A percentile compares a stretch with the other conserved stretches of the same genome.
These are phyloP conservation scores for Rhagoletis pomonella DNA, from an alignment of 1,140 invertebrate genomes.

Conservation along the genomic window DNA sequence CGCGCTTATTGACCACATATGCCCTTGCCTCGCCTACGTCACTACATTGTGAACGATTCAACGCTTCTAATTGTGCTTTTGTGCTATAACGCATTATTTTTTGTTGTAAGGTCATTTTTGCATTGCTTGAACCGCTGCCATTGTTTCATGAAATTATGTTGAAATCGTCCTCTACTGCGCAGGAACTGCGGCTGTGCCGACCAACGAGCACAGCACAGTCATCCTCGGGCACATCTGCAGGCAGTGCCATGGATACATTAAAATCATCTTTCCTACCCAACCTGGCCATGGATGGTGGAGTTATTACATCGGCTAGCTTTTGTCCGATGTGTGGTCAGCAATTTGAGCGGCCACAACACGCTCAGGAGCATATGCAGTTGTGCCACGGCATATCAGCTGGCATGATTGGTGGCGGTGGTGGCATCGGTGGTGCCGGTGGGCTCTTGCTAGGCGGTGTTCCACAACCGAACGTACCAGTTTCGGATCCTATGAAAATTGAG, in stretches of 20 bases:
- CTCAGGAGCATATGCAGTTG: slow-evolving; percentile 69
- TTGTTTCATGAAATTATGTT: slow-evolving; percentile 61
- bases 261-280: slow-evolving; percentile 72
- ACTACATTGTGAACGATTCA: slow-evolving; percentile 15
- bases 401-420: slow-evolving; percentile 52
- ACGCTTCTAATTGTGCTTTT: slow-evolving; percentile 24
- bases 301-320: slow-evolving; percentile 65
- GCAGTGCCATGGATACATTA: slow-evolving; percentile 65
- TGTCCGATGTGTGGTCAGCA: slow-evolving; percentile 72
- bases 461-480: slow-evolving; percentile 46
- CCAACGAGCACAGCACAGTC: slow-evolving; percentile 65
- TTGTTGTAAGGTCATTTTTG: neutral
- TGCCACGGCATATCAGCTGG: slow-evolving; percentile 62
- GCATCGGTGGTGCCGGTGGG: slow-evolving; percentile 52
- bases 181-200: slow-evolving; percentile 72
- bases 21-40: slow-evolving; percentile 50
- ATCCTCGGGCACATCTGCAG: slow-evolving; percentile 53
- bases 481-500: slow-evolving; percentile 58
- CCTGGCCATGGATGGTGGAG: slow-evolving; percentile 71
- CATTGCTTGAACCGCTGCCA: neutral
- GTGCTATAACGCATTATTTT: slow-evolving; percentile 34
- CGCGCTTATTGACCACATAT: slow-evolving; percentile 27
- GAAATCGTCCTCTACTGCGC: slow-evolving; percentile 71
- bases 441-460: slow-evolving; percentile 16
- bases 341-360: slow-evolving; percentile 67